These are phyloP conservation scores for Catalaphyllia jardinei DNA, from an alignment of 64 coral and sea anemone genomes.

Conservation along the genomic window DNA sequence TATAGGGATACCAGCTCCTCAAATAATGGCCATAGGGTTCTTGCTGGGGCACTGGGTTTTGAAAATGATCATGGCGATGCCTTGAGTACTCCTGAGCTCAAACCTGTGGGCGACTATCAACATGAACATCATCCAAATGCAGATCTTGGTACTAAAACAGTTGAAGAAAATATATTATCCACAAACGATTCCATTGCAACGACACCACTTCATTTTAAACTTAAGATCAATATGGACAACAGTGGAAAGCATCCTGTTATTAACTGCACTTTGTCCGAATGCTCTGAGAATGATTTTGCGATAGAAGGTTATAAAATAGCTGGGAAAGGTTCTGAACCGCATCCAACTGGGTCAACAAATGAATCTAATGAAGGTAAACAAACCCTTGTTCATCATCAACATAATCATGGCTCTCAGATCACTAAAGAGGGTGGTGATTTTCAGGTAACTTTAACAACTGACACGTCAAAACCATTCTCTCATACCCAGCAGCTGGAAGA, in stretches of 20 bases:
- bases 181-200: background rate
- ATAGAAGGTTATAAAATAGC: background rate
- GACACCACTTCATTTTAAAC: constrained; percentile 17
- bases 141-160: background rate
- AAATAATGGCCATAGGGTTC: background rate
- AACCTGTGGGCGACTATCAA: background rate
- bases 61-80: background rate
- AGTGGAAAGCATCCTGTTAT: background rate
- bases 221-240: constrained; percentile 26
- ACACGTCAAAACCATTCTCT: background rate
- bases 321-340: no score
- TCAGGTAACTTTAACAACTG: background rate
- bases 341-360: background rate
- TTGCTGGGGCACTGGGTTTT: background rate
- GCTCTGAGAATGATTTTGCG: background rate
- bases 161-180: background rate
- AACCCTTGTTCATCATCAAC: background rate
- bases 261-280: constrained; percentile 25
- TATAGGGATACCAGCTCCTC: background rate
- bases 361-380: background rate
- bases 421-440: background rate
- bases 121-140: background rate
- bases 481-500: background rate
- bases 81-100: background rate
- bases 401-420: background rate